phyloP scores from a whole-genome alignment of 2,797 vertebrate species.

The Cynodonichthys magdalenae region DNA sequence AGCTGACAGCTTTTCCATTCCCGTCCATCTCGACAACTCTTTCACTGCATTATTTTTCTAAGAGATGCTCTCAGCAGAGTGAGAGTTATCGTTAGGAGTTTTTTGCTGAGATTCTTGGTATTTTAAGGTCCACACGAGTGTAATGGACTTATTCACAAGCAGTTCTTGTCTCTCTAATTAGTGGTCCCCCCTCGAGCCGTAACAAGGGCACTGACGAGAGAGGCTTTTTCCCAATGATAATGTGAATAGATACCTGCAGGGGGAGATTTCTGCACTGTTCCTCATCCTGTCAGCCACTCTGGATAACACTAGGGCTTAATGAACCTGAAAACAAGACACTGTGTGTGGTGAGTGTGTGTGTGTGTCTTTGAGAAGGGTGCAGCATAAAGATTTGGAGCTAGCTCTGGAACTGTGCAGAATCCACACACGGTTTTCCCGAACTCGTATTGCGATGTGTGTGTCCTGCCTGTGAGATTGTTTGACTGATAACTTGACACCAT shows the following conservation, averaged over 20 bases:
- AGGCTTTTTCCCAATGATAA: conserved; percentile 94
- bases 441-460: conserved; percentile 62
- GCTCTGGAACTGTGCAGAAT: conserved; percentile 24
- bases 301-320: conserved; percentile 94
- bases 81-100: conserved; percentile 76
- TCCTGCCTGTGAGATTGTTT: conserved; percentile 50
- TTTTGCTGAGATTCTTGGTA: conserved; percentile 85
- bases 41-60: conserved; percentile 36
- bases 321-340: conserved; percentile 93
- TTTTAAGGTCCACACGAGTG: conserved; percentile 90
- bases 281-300: conserved; percentile 93
- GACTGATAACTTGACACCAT: conserved; percentile 67
- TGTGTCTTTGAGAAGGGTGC: conserved; percentile 31
- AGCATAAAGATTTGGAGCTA: conserved; percentile 43
- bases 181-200: conserved; percentile 89
- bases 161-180: conserved; percentile 96
- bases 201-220: conserved; percentile 91
- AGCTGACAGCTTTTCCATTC: conserved; percentile 88
- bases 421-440: not conserved
- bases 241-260: conserved; percentile 96
- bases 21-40: conserved; percentile 46
- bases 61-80: conserved; percentile 58
- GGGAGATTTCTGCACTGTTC: conserved; percentile 89
- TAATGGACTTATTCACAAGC: conserved; percentile 94
- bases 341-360: conserved; percentile 61